A percentile compares a stretch with the other conserved stretches of the same genome.
Evolutionary conservation across 2,113 vertebrate genomes (phyloP).

Genomic region (Girardinichthys multiradiatus): DNA sequence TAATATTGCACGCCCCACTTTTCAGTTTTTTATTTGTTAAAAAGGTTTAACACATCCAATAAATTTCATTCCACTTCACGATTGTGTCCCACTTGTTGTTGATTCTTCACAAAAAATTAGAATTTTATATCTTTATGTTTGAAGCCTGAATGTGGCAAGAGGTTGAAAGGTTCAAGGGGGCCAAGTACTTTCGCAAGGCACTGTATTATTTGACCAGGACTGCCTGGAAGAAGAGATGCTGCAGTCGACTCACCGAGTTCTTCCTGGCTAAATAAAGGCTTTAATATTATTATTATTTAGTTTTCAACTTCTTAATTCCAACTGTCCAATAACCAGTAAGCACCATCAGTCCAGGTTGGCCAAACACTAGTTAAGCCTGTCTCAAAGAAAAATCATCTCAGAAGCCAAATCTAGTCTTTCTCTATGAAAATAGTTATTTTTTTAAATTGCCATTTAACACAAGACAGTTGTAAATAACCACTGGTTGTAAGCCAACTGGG

Average conservation of each 20-base stretch:
- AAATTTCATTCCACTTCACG: too few relatives aligned
- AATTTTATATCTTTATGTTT: too few relatives aligned
- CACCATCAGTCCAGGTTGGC: neutral
- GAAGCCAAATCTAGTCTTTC: neutral
- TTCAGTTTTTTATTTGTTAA: too few relatives aligned
- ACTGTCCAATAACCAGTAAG: neutral
- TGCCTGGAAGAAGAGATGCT: too few relatives aligned
- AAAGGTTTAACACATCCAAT: too few relatives aligned
- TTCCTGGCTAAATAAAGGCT: neutral
- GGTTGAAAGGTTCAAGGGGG: too few relatives aligned
- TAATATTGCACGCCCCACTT: too few relatives aligned
- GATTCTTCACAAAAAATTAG: too few relatives aligned
- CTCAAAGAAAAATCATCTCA: neutral
- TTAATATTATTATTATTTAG: neutral
- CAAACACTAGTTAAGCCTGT: neutral
- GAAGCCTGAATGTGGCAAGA: too few relatives aligned
- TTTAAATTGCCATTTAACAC: neutral
- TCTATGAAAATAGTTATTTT: neutral
- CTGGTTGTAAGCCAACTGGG: neutral
- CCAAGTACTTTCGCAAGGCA: too few relatives aligned
- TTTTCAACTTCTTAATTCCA: neutral
- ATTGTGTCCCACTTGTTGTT: too few relatives aligned
- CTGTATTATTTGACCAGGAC: too few relatives aligned
- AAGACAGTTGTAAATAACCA: neutral
- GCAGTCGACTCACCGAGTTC: neutral